Percentiles rank a stretch among this genome's conserved stretches.
Evolutionary conservation across 2,113 vertebrate genomes (phyloP).

Genomic region (Ascaphus truei): DNA sequence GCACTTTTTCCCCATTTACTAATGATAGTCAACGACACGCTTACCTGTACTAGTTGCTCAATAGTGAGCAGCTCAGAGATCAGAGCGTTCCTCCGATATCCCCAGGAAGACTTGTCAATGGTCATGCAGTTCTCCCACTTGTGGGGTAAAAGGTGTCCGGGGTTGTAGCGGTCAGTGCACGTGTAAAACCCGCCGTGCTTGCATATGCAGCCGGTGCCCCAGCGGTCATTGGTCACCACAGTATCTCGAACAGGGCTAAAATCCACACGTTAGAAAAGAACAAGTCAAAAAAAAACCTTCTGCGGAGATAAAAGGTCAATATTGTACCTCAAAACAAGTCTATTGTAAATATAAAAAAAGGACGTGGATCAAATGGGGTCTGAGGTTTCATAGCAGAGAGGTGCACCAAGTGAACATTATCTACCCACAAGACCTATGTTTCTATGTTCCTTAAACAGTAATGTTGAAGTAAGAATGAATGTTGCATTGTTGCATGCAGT

Average conservation of each 20-base stretch:
- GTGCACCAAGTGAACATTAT: too few relatives aligned
- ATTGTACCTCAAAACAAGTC: too few relatives aligned
- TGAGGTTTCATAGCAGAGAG: too few relatives aligned
- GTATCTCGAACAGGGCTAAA: constrained; percentile 83
- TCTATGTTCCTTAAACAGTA: too few relatives aligned
- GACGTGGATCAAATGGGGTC: too few relatives aligned
- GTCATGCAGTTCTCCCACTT: constrained; percentile 98
- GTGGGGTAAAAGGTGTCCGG: constrained; percentile 78
- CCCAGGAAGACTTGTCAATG: constrained; percentile 85
- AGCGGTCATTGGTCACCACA: constrained; percentile 94
- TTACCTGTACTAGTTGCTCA: constrained; percentile 75
- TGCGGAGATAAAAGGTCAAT: too few relatives aligned
- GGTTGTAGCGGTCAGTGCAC: constrained; percentile 84
- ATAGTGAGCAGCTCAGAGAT: constrained; percentile 75
- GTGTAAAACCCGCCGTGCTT: constrained; percentile 88
- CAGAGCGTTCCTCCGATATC: constrained; percentile 77
- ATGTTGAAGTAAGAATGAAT: too few relatives aligned
- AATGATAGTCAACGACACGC: too few relatives aligned
- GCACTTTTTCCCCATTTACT: too few relatives aligned
- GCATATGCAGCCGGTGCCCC: constrained; percentile 79
- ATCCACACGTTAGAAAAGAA: constrained; percentile 11
- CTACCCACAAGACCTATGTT: too few relatives aligned
- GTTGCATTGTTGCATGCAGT: too few relatives aligned
- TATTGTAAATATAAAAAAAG: too few relatives aligned
- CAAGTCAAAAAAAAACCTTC: not conserved